Evolutionary conservation across 2,888 invertebrate genomes (phyloP), one percentile per base, ranked within the genome.

Genomic region (Dicycla oo): DNA sequence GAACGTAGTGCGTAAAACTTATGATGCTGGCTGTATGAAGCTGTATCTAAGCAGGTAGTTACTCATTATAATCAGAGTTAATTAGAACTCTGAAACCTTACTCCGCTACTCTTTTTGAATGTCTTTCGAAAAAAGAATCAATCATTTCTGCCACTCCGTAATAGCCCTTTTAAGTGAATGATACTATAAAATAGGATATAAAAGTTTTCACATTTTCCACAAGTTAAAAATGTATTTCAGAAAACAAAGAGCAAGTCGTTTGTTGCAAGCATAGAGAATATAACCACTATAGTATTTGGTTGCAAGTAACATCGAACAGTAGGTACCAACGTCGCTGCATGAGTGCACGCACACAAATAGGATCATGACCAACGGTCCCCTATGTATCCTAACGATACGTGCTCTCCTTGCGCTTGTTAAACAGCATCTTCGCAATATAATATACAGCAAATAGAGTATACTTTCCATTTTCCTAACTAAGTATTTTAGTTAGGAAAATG

Each of bases 311-410:
- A 60, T 60, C n/a, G 15, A 60, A 38, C 53, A 62, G 5, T 57
- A 61, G 26, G 15, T 38, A 76, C 57, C 38, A 56, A 56, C 54
- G 47, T 69, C 57, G 13, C 61, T 68, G 69, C 68, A 69, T 26
- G 73, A 75, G 68, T 64, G 73, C 73, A 72, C 73, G 73, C 73
- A 72, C 73, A 69, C 69, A 69, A 79, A 74, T 64, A 72, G 60
- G 18, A 67, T 43, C 57, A n/a, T 73, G 47, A 69, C 57, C 75
- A 78, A 34, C 60, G 30, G 74, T 63, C 61, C 45, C 47, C 60
- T 53, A 70, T 45, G 58, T 47, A 60, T 69, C 57, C 57, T 34
- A 54, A 51, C 45, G 45, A 69, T 49, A 66, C 61, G 43, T 77
- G 61, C 58, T 75, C 77, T 57, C 61, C 38, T 56, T 40, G 56